Evolutionary conservation across 2,888 invertebrate genomes (phyloP).

Genomic region (Saturnia japonica): DNA sequence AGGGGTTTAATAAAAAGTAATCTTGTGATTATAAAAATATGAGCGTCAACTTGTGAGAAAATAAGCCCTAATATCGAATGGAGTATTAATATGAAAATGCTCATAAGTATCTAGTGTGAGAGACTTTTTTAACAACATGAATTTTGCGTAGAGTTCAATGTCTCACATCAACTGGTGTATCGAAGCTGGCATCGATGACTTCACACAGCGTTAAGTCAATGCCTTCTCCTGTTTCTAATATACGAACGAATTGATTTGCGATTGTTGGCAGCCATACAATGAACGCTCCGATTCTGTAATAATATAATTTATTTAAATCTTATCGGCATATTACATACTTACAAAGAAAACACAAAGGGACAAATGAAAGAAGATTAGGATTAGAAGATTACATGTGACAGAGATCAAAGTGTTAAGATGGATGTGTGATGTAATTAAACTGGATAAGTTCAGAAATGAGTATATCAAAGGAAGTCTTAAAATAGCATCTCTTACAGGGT

Average conservation of each 20-base stretch:
- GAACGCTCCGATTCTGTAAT: conserved; percentile 55
- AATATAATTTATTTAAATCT: too few species aligned
- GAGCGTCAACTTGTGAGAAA: too few species aligned
- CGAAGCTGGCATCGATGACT: conserved; percentile 43
- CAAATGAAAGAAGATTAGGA: too few species aligned
- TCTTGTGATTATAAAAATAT: too few species aligned
- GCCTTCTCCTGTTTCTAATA: conserved; percentile 53
- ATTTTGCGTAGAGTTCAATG: neutral
- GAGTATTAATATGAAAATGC: neutral
- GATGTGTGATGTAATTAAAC: too few species aligned
- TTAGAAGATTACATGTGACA: too few species aligned
- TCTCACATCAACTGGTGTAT: conserved; percentile 40
- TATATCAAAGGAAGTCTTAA: too few species aligned
- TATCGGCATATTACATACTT: neutral
- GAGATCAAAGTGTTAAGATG: too few species aligned
- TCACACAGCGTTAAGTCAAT: conserved; percentile 53
- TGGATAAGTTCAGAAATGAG: too few species aligned
- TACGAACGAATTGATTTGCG: conserved; percentile 55
- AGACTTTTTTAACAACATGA: neutral
- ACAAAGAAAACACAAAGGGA: neutral
- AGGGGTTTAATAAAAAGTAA: too few species aligned
- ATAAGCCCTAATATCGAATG: too few species aligned
- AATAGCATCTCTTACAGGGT: too few species aligned
- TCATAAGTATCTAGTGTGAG: neutral
- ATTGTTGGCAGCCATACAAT: conserved; percentile 65